A percentile compares a stretch with the other conserved stretches of the same genome.
Evolutionary conservation across 2,113 vertebrate species (phyloP).

Genomic region (Albula goreensis): DNA sequence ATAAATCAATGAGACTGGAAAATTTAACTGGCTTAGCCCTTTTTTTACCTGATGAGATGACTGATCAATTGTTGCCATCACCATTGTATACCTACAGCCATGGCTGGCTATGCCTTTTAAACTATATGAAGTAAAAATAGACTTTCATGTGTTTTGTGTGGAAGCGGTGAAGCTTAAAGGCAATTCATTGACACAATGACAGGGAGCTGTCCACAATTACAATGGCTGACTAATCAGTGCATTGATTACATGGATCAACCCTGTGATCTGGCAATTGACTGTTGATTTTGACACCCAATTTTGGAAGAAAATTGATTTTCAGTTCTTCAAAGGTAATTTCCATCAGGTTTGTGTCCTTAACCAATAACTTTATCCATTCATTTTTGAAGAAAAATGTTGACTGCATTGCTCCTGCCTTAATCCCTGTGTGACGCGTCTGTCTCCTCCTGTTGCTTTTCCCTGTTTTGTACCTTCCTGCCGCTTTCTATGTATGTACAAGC

Average conservation of each 20-base stretch:
- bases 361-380: conserved; percentile 24
- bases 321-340: conserved; percentile 33
- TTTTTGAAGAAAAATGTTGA: conserved; percentile 20
- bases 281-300: conserved; percentile 31
- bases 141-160: conserved; percentile 4
- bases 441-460: too few relatives aligned
- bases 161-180: background rate
- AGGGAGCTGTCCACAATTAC: too few relatives aligned
- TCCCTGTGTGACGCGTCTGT: too few relatives aligned
- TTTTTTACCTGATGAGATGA: too few relatives aligned
- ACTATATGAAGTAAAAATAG: conserved; percentile 3
- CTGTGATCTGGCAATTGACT: conserved; percentile 24
- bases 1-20: too few relatives aligned
- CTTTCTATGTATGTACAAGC: too few relatives aligned
- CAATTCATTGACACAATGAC: too few relatives aligned
- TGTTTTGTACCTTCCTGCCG: too few relatives aligned
- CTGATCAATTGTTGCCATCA: too few relatives aligned
- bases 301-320: conserved; percentile 17
- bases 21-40: too few relatives aligned
- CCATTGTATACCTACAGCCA: too few relatives aligned
- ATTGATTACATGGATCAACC: conserved; percentile 20
- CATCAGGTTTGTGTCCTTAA: conserved; percentile 34
- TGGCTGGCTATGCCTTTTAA: background rate
- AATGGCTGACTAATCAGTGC: too few relatives aligned
- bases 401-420: background rate